These are phyloP conservation scores for Melanotus villosus DNA, from an alignment of 2,888 invertebrate species.

Conservation along the genomic window DNA sequence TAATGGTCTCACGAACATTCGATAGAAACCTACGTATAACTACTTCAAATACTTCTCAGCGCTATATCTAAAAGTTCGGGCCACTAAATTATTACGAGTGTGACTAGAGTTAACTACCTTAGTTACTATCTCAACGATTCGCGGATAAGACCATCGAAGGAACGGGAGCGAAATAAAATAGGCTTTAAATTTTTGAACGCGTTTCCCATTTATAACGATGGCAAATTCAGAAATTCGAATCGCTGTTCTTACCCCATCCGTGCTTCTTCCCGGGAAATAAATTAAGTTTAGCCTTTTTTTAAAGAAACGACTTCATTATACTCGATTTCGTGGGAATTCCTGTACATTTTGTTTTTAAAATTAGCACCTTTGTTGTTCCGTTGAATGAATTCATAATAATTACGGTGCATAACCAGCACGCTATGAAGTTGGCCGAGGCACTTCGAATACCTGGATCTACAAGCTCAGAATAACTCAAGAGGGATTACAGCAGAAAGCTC, in stretches of 20 bases:
- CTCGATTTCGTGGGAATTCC: neutral
- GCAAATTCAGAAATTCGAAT: neutral
- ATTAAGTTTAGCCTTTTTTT: no score
- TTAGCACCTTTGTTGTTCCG: neutral
- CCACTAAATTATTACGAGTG: constrained; percentile 44
- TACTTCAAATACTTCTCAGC: constrained; percentile 47
- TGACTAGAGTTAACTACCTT: constrained; percentile 41
- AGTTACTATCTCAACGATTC: constrained; percentile 26
- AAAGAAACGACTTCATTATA: no score
- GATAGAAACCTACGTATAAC: constrained; percentile 47
- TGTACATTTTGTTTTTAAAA: neutral
- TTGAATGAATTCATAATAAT: constrained; percentile 17
- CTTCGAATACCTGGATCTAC: constrained; percentile 36
- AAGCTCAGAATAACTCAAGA: constrained; percentile 42
- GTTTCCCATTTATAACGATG: constrained; percentile 9
- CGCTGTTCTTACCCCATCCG: neutral
- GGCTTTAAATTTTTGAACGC: constrained; percentile 29
- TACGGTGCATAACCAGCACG: constrained; percentile 13
- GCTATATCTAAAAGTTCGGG: constrained; percentile 40
- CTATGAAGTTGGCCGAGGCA: constrained; percentile 21
- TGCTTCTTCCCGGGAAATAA: neutral
- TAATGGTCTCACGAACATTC: constrained; percentile 56
- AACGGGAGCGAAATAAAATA: constrained; percentile 17
- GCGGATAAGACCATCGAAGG: constrained; percentile 17
- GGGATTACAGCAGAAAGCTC: constrained; percentile 39